Evolutionary conservation across 1,140 invertebrate species (phyloP).

Genomic region (Rhynchophorus ferrugineus): DNA sequence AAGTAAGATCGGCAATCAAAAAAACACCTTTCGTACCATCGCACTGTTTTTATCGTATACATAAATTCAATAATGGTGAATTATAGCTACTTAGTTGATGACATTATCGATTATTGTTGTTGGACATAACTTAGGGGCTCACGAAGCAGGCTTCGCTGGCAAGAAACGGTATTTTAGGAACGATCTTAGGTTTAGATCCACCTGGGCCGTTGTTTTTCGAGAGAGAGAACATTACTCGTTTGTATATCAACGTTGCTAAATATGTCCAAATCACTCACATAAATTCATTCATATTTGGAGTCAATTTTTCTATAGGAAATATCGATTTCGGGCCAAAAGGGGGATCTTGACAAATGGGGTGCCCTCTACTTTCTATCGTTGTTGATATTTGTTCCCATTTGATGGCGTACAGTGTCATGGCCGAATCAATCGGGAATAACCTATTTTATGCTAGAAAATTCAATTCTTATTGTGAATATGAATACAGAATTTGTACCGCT

Average conservation of each 20-base stretch:
- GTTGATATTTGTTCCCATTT: slow-evolving; percentile 47
- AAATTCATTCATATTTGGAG: slow-evolving; percentile 51
- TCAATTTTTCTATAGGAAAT: slow-evolving; percentile 52
- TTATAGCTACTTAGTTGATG: slow-evolving; percentile 42
- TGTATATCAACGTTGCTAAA: slow-evolving; percentile 53
- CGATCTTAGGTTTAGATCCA: slow-evolving; percentile 46
- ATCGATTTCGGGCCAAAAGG: slow-evolving; percentile 68
- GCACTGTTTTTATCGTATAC: no score
- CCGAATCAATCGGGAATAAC: slow-evolving; percentile 22
- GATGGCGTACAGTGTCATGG: slow-evolving; percentile 50
- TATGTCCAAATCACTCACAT: slow-evolving; percentile 61
- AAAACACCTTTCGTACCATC: no score
- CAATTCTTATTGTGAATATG: no score
- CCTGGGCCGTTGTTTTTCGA: slow-evolving; percentile 47
- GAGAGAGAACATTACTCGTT: slow-evolving; percentile 42
- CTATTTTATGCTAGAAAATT: no score
- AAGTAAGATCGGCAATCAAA: no score
- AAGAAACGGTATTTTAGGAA: no score
- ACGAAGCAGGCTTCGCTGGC: no score
- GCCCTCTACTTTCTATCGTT: slow-evolving; percentile 45
- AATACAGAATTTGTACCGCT: no score
- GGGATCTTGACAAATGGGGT: slow-evolving; percentile 59
- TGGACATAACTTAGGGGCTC: slow-evolving; percentile 63
- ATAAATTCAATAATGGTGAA: slow-evolving; percentile 43
- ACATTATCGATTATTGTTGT: slow-evolving; percentile 53